Evolutionary conservation across 2,113 vertebrate genomes (phyloP).

Genomic region (Mobula hypostoma): DNA sequence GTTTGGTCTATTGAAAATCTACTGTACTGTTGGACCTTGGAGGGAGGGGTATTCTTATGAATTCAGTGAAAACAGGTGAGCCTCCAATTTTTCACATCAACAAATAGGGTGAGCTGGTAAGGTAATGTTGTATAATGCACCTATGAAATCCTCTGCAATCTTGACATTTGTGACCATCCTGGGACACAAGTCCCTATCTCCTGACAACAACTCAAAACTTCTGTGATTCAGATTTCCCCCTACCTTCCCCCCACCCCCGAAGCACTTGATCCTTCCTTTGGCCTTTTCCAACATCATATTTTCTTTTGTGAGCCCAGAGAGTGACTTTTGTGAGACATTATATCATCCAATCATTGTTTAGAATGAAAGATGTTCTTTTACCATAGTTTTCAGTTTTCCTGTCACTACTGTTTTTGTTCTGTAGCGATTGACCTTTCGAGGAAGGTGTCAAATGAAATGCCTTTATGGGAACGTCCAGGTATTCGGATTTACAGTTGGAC

Average conservation of each 20-base stretch:
- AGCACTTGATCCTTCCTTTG: neutral
- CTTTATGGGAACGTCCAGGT: constrained; percentile 79
- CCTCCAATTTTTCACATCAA: no score
- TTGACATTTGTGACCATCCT: no score
- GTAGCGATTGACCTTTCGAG: constrained; percentile 70
- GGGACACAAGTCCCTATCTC: no score
- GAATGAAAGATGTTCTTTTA: neutral
- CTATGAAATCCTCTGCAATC: no score
- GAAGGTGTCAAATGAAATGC: constrained; percentile 75
- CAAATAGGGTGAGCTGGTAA: no score
- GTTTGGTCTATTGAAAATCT: no score
- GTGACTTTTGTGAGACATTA: neutral
- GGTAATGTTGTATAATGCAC: no score
- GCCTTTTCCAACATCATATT: neutral
- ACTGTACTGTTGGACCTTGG: no score
- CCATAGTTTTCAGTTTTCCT: neutral
- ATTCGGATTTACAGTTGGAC: constrained; percentile 69
- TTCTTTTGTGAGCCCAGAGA: neutral
- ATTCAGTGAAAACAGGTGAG: no score
- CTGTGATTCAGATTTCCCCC: no score
- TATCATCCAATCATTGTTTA: neutral
- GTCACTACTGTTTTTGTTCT: neutral
- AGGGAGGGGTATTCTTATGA: no score
- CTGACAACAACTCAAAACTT: neutral
- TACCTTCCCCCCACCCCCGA: no score